phyloP scores from a whole-genome alignment of 2,113 vertebrate species.

The Pagrus major region DNA sequence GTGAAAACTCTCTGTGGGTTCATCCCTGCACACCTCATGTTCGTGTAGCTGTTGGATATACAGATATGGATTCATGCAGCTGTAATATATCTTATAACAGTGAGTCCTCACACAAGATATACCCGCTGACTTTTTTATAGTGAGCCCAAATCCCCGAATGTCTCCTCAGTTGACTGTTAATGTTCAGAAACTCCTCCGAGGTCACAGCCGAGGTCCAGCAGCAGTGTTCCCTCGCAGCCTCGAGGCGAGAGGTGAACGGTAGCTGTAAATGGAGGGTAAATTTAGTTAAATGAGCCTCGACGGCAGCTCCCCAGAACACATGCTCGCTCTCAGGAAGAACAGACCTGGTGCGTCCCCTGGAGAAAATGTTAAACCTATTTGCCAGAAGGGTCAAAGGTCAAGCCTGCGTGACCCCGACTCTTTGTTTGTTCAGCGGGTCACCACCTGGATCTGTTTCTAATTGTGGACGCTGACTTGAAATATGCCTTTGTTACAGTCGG shows the following conservation, averaged over 20 bases:
- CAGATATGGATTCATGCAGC: background rate
- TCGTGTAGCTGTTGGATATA: background rate
- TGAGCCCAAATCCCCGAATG: background rate
- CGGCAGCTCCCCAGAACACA: conserved; percentile 46
- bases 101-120: background rate
- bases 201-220: conserved; percentile 26
- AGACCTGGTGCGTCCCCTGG: conserved; percentile 24
- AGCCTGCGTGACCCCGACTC: conserved; percentile 23
- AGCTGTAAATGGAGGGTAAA: conserved; percentile 51
- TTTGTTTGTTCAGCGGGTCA: conserved; percentile 74
- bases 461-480: conserved; percentile 43
- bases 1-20: background rate
- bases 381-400: conserved; percentile 60
- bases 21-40: too few relatives aligned
- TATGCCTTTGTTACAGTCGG: conserved; percentile 54
- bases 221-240: background rate
- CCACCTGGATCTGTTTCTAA: conserved; percentile 76
- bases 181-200: background rate
- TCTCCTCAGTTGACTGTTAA: background rate
- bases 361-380: conserved; percentile 54
- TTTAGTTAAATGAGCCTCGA: conserved; percentile 60
- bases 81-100: background rate
- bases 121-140: background rate
- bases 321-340: conserved; percentile 37
- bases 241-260: conserved; percentile 38